Base-by-base conservation (phyloP, 2,113 vertebrate genomes). In the Cariama cristata region DNA sequence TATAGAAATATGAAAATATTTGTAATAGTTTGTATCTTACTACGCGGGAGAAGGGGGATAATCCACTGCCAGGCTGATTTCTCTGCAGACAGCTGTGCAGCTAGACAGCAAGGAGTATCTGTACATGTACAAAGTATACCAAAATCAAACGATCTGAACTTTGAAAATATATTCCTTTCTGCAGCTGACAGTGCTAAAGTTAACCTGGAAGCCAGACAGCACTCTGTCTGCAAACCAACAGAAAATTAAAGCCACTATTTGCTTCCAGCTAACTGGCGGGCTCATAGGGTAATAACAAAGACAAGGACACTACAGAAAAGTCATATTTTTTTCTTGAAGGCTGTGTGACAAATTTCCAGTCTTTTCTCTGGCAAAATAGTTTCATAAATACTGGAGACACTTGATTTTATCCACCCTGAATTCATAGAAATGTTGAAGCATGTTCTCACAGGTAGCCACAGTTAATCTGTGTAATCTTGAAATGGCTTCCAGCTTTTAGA, bases 401-500 rank as follows among this genome's bases (percentile, higher is more conserved):
- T 96, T 85, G 77, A 88, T 95, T 94, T 94, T 82, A 96, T 96
- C 93, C 93, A 85, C 59, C 33, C 67, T 68, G 85, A 93, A 94
- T 90, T 88, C 66, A 79, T 21, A 56, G 93, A 95, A 94, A 68
- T 81, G 79, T 72, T 56, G 77, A 88, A 94, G 87, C 96, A 2
- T 97, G 97, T 97, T 96, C 95, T 88, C 84, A 94, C 96, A 97
- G 95, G 97, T 97, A 97, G 77, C 92, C 66, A 49, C 85, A n/a
- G 69, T 50, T 97, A 95, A 97, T 97, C 93, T 95, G 62, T 35
- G 58, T 81, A 58, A 97, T 94, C 95, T 95, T 88, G 87, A 94
- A 97, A 94, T 95, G 90, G 92, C 90, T 97, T 94, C 95, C 93
- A 97, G 95, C 93, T 95, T 97, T 97, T 45, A 93, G 93, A 96